A percentile compares a stretch with the other conserved stretches of the same genome.
phyloP scores from a whole-genome alignment of 2,888 invertebrate genomes.

The Agrochola circellaris region DNA sequence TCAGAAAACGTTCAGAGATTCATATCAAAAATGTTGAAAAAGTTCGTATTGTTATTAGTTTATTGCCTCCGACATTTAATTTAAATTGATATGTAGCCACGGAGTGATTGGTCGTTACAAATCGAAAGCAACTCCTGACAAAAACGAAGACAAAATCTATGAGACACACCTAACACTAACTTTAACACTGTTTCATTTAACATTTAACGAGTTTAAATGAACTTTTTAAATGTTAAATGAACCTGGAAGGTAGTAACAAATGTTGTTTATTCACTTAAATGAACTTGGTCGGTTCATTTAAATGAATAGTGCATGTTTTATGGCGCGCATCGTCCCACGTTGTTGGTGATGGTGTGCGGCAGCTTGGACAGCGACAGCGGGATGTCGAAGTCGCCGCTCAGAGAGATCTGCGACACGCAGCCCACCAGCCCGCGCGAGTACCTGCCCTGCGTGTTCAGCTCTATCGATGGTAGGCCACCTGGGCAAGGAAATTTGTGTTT shows the following conservation, averaged over 20 bases:
- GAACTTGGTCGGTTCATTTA: constrained; percentile 66
- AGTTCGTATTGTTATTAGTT: constrained; percentile 71
- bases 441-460: constrained; percentile 92
- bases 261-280: constrained; percentile 68
- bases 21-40: constrained; percentile 49
- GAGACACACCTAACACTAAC: constrained; percentile 71
- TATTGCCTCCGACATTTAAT: constrained; percentile 84
- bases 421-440: constrained; percentile 94
- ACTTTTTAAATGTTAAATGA: constrained; percentile 43
- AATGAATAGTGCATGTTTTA: constrained; percentile 75
- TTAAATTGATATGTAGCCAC: constrained; percentile 87
- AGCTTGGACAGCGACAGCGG: constrained; percentile 92
- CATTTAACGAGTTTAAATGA: constrained; percentile 61
- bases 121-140: constrained; percentile 61
- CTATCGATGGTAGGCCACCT: constrained; percentile 96
- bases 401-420: constrained; percentile 95
- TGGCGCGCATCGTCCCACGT: constrained; percentile 87
- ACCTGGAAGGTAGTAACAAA: constrained; percentile 56
- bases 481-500: constrained; percentile 71
- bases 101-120: constrained; percentile 77
- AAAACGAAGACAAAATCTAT: constrained; percentile 61
- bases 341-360: constrained; percentile 91
- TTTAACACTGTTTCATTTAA: constrained; percentile 62
- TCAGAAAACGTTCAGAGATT: constrained; percentile 21
- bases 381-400: constrained; percentile 95